phyloP scores from a whole-genome alignment of 2,113 vertebrate genomes.

The Perca schrenkii region DNA sequence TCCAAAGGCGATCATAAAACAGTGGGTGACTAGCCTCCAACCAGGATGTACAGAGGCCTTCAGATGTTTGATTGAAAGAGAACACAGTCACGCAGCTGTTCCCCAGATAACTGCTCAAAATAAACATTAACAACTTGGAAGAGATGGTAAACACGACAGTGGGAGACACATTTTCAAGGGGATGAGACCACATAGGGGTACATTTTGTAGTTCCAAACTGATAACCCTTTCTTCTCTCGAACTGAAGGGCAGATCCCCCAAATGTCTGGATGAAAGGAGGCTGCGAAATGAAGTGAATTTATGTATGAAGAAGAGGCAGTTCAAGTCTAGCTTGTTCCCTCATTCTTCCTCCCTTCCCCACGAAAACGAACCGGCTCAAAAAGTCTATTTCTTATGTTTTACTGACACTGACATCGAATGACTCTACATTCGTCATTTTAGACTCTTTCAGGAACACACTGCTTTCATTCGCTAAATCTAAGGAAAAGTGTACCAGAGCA shows the following conservation, averaged over 20 bases:
- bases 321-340: background rate
- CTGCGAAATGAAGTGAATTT: background rate
- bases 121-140: conserved; percentile 19
- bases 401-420: background rate
- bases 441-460: background rate
- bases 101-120: conserved; percentile 37
- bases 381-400: background rate
- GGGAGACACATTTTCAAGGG: conserved; percentile 9
- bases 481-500: too few relatives aligned
- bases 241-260: background rate
- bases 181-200: background rate
- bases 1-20: conserved; percentile 42
- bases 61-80: conserved; percentile 49
- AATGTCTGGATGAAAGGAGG: background rate
- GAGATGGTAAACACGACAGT: conserved; percentile 26
- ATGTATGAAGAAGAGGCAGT: too few relatives aligned
- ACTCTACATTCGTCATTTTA: background rate
- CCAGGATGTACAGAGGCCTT: conserved; percentile 47
- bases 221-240: background rate
- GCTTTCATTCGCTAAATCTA: background rate
- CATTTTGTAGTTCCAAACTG: conserved; percentile 22
- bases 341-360: background rate
- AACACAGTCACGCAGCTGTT: conserved; percentile 61
- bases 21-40: conserved; percentile 49
- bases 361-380: background rate